A percentile compares a stretch with the other conserved stretches of the same genome.
Conservation (phyloP, 2,113 vertebrate species). For the Bos javanicus region DNA sequence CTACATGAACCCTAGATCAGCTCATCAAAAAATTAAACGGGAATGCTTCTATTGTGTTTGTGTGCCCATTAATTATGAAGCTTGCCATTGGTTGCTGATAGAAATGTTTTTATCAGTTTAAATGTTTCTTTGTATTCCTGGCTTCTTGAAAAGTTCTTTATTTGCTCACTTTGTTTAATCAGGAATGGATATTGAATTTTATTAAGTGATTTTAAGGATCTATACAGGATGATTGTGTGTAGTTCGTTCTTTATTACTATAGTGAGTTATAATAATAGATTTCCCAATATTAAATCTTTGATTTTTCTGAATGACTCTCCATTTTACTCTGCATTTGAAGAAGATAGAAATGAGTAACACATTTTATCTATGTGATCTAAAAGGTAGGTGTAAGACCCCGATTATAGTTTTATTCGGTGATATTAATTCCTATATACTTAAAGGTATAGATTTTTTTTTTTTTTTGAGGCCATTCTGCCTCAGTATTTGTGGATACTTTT, state of each 20-base stretch:
- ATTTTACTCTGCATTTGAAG: not conserved
- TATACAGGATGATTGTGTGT: not conserved
- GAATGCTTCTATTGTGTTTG: not conserved
- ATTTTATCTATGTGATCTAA: not conserved
- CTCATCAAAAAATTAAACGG: conserved; percentile 1
- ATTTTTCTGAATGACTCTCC: conserved; percentile 10
- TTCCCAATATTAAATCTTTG: not conserved
- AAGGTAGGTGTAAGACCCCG: not conserved
- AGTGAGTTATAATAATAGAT: not conserved
- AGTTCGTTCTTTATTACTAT: conserved; percentile 24
- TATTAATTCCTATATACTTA: not conserved
- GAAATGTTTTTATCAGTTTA: not conserved
- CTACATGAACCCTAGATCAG: not conserved
- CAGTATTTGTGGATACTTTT: not conserved
- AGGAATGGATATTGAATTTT: not conserved
- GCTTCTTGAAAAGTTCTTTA: not conserved
- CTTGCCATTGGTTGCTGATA: not conserved
- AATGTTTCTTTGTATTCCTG: not conserved
- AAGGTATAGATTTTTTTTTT: not conserved
- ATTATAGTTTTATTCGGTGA: not conserved
- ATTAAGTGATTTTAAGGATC: not conserved
- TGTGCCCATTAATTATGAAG: not conserved
- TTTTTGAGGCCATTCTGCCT: not conserved
- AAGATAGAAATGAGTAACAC: not conserved
- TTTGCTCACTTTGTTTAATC: not conserved